These are phyloP conservation scores for Homalodisca vitripennis DNA, from an alignment of 1,140 invertebrate genomes.

Conservation along the genomic window DNA sequence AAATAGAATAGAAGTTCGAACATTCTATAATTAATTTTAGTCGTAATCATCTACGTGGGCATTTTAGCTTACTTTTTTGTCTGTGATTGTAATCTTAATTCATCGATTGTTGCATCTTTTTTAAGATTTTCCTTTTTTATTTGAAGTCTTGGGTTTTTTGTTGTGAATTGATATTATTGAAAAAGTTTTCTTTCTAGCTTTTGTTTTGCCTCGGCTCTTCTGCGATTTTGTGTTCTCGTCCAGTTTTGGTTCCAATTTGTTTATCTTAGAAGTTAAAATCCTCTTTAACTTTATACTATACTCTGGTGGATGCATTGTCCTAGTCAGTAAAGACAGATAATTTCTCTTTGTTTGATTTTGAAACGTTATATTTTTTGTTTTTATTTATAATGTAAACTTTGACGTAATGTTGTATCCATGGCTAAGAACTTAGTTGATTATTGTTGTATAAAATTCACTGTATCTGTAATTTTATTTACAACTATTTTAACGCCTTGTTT, in stretches of 20 bases:
- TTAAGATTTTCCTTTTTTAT: neutral
- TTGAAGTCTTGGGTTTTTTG: constrained; percentile 7
- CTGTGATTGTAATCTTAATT: neutral
- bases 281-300: neutral
- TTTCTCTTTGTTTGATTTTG: too few relatives aligned
- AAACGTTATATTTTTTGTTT: too few relatives aligned
- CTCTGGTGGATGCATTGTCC: constrained; percentile 1
- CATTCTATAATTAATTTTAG: neutral
- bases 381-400: too few relatives aligned
- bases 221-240: neutral
- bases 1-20: neutral
- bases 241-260: neutral
- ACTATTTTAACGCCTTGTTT: too few relatives aligned
- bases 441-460: too few relatives aligned
- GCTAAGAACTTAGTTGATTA: too few relatives aligned
- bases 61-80: neutral
- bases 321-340: too few relatives aligned
- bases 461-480: too few relatives aligned
- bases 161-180: constrained; percentile 13
- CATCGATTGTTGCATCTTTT: neutral
- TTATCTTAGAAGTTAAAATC: neutral
- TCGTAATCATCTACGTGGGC: neutral
- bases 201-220: neutral
- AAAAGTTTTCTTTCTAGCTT: neutral
- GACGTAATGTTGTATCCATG: too few relatives aligned